Conservation (phyloP, 2,113 vertebrate species). For the Cyphomyrus plagiostoma region DNA sequence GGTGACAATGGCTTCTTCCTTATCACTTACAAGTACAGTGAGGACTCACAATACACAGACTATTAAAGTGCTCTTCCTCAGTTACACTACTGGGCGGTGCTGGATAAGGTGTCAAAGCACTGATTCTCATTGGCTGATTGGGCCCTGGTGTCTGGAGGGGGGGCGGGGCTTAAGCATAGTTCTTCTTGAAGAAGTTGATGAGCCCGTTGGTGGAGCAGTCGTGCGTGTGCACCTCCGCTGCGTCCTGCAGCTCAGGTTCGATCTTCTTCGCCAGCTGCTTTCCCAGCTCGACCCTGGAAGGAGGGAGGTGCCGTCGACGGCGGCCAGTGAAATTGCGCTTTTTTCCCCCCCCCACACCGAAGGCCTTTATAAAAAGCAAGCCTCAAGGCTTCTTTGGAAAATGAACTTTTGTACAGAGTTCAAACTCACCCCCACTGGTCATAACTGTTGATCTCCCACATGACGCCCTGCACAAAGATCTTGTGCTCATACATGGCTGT, state of each 20-base stretch:
- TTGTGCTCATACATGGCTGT: constrained; percentile 97
- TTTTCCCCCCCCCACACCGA: neutral
- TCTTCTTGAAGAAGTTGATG: constrained; percentile 90
- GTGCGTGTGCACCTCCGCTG: constrained; percentile 70
- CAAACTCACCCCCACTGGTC: constrained; percentile 96
- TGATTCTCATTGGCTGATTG: neutral
- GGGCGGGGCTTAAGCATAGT: constrained; percentile 59
- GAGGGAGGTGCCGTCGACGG: neutral
- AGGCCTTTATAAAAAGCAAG: neutral
- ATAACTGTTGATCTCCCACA: constrained; percentile 97
- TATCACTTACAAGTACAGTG: constrained; percentile 27
- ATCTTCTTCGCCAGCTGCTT: constrained; percentile 96
- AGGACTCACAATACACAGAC: constrained; percentile 32
- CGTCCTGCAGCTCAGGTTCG: constrained; percentile 80
- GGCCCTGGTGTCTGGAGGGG: neutral
- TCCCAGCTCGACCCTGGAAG: constrained; percentile 82
- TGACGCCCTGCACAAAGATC: constrained; percentile 92
- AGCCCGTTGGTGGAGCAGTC: constrained; percentile 94
- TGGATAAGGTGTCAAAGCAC: constrained; percentile 20
- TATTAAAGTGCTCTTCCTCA: constrained; percentile 43
- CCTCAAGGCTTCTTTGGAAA: neutral
- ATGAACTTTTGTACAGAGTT: neutral
- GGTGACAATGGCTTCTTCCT: constrained; percentile 12
- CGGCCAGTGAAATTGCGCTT: neutral
- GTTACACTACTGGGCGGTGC: constrained; percentile 17